Base-by-base conservation (phyloP, 2,888 invertebrate genomes). In the Junonia oenone region DNA sequence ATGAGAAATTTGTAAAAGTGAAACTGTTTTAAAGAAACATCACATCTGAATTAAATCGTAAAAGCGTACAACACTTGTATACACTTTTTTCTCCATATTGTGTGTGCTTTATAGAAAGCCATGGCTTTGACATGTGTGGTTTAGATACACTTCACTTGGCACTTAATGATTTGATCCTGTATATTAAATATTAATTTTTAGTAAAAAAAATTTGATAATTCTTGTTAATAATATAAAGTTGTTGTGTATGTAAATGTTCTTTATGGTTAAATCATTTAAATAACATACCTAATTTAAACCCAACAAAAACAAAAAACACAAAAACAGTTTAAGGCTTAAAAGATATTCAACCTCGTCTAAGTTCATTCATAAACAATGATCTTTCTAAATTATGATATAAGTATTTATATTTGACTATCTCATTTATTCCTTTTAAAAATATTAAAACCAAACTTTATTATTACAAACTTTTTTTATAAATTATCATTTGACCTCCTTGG, bases 1-100 rank as follows among this genome's bases (percentile, higher is more conserved):
- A n/a, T n/a, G n/a, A n/a, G n/a, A n/a, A n/a, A n/a, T n/a, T n/a
- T n/a, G n/a, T n/a, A 33, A 60, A 60, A 60, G 60, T 49, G 57
- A 58, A 57, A 57, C 35, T 46, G 55, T 57, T 51, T 48, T 51
- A 55, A 58, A 55, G n/a, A n/a, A n/a, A n/a, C n/a, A n/a, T 47
- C n/a, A 35, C 59, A 56, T 62, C 50, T 31, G 19, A 22, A 22
- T 22, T 22, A 22, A 22, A 5, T 22, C 22, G 22, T 22, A 22
- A 22, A 22, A 22, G 22, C 22, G 22, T 22, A 50, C 47, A 47
- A 31, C 13, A 29, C 29, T 31, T 43, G 53, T 17, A 47, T 33
- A 40, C 45, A 49, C 15, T 54, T 54, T 13, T 45, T 58, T 49
- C 37, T 38, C 31, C n/a, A n/a, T n/a, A n/a, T n/a, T n/a, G n/a